Base-by-base conservation (phyloP, 53 echinoderm and acorn worm species). In the Antedon mediterranea region DNA sequence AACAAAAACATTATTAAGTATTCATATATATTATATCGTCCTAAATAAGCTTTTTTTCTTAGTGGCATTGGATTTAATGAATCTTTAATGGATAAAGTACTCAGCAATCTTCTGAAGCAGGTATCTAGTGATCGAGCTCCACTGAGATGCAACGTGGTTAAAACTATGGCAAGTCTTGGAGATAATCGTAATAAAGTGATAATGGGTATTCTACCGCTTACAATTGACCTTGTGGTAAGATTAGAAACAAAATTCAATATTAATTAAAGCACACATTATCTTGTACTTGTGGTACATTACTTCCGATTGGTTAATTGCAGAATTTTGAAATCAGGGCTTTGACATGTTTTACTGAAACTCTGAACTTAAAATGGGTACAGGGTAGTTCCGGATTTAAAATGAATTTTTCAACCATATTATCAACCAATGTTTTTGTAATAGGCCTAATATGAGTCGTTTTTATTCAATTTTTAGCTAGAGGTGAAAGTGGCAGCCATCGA, bases 181-280 rank as follows among this genome's bases (percentile, higher is more conserved):
- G 84, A 83, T 41, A 80, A 86, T 42, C 81, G 95, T 2, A 81
- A 81, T 13, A 76, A 80, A 0, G 89, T 95, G 28, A 86, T 95
- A 71, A 37, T 95, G 43, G 72, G 81, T 30, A 73, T 95, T 0
- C 89, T 95, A 43, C 84, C 89, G 0, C 71, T 85, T 27, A 85
- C 90, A 33, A 83, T 87, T 2, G 95, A 95, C 75, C 73, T 81
- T 34, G 87, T 81, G 82, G 95, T 95, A 73, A 57, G 81, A n/a
- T 85, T 31, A 4, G 73, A 28, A 31, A 31, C 3, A n/a, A 7
- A 3, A n/a, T 31, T 20, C 4, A 28, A 31, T 43, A 33, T 18
- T 43, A 28, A 0, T n/a, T n/a, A n/a, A n/a, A n/a, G n/a, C n/a
- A n/a, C n/a, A n/a, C n/a, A n/a, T n/a, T n/a, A n/a, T n/a, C n/a